phyloP scores from a whole-genome alignment of 2,113 vertebrate species.

The Pluvianellus socialis region DNA sequence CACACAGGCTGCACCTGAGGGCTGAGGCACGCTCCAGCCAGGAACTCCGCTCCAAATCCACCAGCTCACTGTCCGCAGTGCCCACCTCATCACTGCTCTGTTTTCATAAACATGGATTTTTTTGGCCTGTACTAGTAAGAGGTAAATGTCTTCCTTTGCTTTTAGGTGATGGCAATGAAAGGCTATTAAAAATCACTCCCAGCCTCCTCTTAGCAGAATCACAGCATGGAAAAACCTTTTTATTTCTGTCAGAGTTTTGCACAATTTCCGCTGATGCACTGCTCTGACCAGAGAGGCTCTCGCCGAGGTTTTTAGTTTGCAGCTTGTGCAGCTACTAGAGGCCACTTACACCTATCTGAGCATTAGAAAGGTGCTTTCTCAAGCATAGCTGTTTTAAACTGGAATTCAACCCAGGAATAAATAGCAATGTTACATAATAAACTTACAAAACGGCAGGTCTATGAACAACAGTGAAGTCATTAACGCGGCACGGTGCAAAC shows the following conservation, averaged over 20 bases:
- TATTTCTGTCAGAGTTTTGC: background rate
- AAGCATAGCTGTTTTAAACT: conserved; percentile 4
- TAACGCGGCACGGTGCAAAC: background rate
- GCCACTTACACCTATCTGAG: conserved; percentile 30
- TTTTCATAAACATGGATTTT: background rate
- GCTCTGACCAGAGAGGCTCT: background rate
- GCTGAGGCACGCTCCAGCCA: background rate
- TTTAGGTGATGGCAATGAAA: background rate
- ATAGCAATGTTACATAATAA: background rate
- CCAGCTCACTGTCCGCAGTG: accelerated
- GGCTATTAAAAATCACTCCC: background rate
- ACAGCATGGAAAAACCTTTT: background rate
- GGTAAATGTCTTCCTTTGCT: background rate
- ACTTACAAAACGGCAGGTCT: background rate
- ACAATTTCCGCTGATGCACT: background rate
- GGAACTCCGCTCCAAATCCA: background rate
- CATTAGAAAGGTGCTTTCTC: background rate
- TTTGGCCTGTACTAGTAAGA: background rate
- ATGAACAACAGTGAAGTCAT: background rate
- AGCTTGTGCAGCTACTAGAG: background rate
- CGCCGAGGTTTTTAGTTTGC: background rate
- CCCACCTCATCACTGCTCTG: background rate
- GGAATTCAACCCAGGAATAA: conserved; percentile 22
- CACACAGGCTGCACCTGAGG: background rate
- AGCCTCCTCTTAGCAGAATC: background rate